Base-by-base conservation (phyloP, 2,888 invertebrate genomes). In the Embidobia sp. region DNA sequence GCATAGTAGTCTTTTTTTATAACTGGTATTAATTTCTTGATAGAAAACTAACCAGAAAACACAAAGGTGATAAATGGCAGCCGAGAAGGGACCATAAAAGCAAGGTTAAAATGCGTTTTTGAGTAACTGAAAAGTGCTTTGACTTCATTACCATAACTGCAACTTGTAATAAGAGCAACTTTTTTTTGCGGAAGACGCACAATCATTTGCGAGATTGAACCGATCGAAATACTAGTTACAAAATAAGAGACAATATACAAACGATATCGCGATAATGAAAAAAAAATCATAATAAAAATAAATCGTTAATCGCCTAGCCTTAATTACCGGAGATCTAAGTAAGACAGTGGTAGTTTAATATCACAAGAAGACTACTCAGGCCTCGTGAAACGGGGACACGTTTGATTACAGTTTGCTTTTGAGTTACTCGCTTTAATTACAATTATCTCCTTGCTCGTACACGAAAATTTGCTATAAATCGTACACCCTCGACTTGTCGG, bases 351-450 rank as follows among this genome's bases (percentile, higher is more conserved):
- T 89, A 89, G 89, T 88, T 88, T 89, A 89, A 89, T 89, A 89
- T 89, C 89, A 89, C 89, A 89, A 89, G 89, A 89, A 88, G 89
- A 89, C 89, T 89, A 89, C 88, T 88, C 89, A 88, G 89, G 89
- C 89, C 89, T 88, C 87, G 84, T 84, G 82, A 83, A 81, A 81
- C 78, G 79, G 80, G 77, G 80, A 80, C 80, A 82, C 78, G 74
- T 77, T 77, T 77, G 77, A 77, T 77, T 77, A 77, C 69, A 57
- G 51, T 51, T 55, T 40, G 10, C 40, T 27, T 55, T 42, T 33
- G 22, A n/a, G n/a, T 46, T 37, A 33, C 13, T 15, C 48, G 22
- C 10, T 29, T 18, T 46, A 35, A 46, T 37, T 42, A 46, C 8
- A 46, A 46, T 35, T 48, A 48, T 37, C 11, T 11, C 6, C 19